Evolutionary conservation across 2,113 vertebrate species (phyloP).

Genomic region (Syngnathoides biaculeatus): DNA sequence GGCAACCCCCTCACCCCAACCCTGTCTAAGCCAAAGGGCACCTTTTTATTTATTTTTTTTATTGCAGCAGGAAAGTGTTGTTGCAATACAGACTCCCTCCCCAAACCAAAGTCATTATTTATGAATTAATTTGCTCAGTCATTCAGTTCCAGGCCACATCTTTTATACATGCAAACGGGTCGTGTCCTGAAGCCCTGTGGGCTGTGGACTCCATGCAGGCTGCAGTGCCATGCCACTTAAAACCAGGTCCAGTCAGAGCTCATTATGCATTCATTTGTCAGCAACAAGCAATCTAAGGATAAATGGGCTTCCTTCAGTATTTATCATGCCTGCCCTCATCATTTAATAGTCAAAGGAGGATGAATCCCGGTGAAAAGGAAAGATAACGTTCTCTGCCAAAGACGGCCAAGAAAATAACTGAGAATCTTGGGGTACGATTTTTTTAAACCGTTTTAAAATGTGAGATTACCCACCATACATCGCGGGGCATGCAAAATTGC

Average conservation of each 20-base stretch:
- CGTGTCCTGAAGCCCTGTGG: conserved; percentile 67
- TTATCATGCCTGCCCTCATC: conserved; percentile 42
- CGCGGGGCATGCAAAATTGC: too few species aligned
- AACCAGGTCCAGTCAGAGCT: conserved; percentile 51
- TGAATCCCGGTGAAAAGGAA: conserved; percentile 31
- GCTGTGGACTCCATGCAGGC: conserved; percentile 62
- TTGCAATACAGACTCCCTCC: conserved; percentile 63
- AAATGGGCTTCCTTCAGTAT: conserved; percentile 44
- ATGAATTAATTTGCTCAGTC: conserved; percentile 74
- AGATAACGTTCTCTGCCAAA: conserved; percentile 43
- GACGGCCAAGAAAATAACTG: conserved; percentile 53
- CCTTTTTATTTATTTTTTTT: conserved; percentile 51
- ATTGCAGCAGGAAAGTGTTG: conserved; percentile 69
- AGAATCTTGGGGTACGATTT: conserved; percentile 14
- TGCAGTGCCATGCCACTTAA: conserved; percentile 38
- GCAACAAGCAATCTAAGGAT: conserved; percentile 20
- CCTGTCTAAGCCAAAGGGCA: conserved; percentile 63
- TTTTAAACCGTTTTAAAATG: neutral
- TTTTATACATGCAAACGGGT: conserved; percentile 72
- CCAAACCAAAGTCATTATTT: conserved; percentile 72
- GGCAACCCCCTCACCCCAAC: conserved; percentile 62
- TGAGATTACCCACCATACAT: neutral
- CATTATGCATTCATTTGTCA: conserved; percentile 60
- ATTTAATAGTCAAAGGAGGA: conserved; percentile 31
- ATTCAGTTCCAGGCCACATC: conserved; percentile 68